These are phyloP conservation scores for Chondrilla cf. caribensis DNA, from an alignment of 37 sponge, comb jelly and placozoan species.

Conservation along the genomic window DNA sequence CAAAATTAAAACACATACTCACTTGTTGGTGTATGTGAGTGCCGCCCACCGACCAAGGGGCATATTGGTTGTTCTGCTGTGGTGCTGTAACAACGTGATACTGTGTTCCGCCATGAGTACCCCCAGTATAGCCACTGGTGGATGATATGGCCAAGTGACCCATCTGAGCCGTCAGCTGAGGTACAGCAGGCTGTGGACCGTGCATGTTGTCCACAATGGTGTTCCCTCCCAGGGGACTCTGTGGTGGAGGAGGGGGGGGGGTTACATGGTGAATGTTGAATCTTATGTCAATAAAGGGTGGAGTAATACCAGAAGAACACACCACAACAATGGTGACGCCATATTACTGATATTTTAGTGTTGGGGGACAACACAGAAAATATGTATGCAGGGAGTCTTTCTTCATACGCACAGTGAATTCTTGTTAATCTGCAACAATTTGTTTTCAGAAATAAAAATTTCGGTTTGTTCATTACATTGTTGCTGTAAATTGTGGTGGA, in stretches of 20 bases:
- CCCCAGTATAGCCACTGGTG: constrained; percentile 1
- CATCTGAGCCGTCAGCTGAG: constrained; percentile 26
- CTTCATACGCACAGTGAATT: too few relatives aligned
- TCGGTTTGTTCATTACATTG: too few relatives aligned
- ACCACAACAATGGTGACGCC: too few relatives aligned
- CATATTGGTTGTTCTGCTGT: not conserved
- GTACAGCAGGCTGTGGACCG: not conserved
- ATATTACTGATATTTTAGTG: too few relatives aligned
- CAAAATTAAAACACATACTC: not conserved
- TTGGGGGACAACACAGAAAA: too few relatives aligned
- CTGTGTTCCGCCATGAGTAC: constrained; percentile 1
- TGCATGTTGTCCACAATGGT: constrained; percentile 9
- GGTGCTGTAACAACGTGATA: constrained; percentile 17
- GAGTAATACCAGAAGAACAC: too few relatives aligned
- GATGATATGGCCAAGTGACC: constrained; percentile 22
- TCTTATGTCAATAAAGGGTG: too few relatives aligned
- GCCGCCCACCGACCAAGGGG: not conserved
- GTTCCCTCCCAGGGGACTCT: constrained; percentile 18
- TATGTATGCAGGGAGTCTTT: too few relatives aligned
- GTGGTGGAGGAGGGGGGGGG: not conserved
- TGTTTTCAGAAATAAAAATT: too few relatives aligned
- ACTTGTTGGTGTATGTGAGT: not conserved
- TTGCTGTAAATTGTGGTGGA: too few relatives aligned
- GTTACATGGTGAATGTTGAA: not conserved
- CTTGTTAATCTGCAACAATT: too few relatives aligned